phyloP scores from a whole-genome alignment of 2,888 invertebrate species.

The Cordilura impudica region DNA sequence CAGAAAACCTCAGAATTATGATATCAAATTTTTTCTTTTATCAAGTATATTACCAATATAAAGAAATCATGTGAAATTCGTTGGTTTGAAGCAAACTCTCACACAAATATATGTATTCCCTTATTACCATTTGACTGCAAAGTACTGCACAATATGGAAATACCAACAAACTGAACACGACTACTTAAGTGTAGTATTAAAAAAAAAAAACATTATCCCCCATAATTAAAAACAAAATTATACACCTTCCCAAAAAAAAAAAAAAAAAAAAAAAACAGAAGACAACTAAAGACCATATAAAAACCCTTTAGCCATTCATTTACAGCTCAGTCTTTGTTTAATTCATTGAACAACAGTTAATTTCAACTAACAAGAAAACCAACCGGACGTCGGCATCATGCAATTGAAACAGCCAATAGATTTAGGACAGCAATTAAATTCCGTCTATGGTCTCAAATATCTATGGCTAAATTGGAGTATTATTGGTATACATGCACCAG shows the following conservation, averaged over 20 bases:
- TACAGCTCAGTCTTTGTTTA: constrained; percentile 16
- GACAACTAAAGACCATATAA: neutral
- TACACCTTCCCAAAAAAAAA: neutral
- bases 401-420: constrained; percentile 19
- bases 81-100: no score
- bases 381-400: constrained; percentile 8
- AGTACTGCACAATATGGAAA: no score
- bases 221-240: neutral
- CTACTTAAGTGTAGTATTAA: no score
- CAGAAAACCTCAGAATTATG: no score
- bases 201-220: no score
- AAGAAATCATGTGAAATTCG: no score
- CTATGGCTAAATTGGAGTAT: constrained; percentile 62
- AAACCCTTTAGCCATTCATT: constrained; percentile 8
- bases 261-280: neutral
- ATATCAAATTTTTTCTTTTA: no score
- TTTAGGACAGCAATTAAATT: constrained; percentile 50
- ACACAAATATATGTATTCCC: no score
- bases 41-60: no score
- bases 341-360: neutral
- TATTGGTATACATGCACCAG: constrained; percentile 62
- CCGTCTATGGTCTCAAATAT: constrained; percentile 58
- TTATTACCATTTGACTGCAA: no score
- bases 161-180: no score
- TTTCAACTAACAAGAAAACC: neutral